These are phyloP conservation scores for Deroptyus accipitrinus DNA, from an alignment of 2,113 vertebrate species.

Conservation along the genomic window DNA sequence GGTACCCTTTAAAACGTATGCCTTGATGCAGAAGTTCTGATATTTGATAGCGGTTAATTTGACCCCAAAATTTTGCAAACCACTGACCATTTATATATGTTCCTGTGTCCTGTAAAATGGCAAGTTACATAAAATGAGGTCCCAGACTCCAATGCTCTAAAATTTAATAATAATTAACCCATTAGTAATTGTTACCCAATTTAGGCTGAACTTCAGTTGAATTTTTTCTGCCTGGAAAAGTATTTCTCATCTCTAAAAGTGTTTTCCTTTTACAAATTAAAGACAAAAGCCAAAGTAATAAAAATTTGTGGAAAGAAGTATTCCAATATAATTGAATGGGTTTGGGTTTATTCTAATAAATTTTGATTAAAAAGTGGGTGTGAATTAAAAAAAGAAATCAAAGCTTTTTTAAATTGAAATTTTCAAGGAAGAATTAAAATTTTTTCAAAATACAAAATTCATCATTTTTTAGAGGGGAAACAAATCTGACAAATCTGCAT, in stretches of 20 bases:
- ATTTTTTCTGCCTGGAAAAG: background rate
- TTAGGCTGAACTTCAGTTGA: background rate
- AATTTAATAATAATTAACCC: background rate
- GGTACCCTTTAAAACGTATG: background rate
- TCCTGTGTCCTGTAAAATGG: background rate
- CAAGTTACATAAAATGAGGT: background rate
- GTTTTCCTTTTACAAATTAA: background rate
- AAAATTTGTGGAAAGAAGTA: background rate
- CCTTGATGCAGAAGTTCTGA: background rate
- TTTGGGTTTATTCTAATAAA: background rate
- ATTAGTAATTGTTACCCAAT: background rate
- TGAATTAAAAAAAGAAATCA: background rate
- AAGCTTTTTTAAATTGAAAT: background rate
- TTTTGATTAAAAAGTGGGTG: background rate
- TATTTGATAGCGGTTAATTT: background rate
- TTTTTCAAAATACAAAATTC: background rate
- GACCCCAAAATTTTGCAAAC: background rate
- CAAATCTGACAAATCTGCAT: background rate
- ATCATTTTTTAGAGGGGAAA: background rate
- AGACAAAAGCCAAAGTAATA: background rate
- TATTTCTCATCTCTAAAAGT: background rate
- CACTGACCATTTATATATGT: background rate
- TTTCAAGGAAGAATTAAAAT: background rate
- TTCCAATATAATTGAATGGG: background rate
- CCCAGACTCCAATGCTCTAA: fast-evolving